These are phyloP conservation scores for Aphelinus atriplicis DNA, from an alignment of 1,140 invertebrate genomes.

Conservation along the genomic window DNA sequence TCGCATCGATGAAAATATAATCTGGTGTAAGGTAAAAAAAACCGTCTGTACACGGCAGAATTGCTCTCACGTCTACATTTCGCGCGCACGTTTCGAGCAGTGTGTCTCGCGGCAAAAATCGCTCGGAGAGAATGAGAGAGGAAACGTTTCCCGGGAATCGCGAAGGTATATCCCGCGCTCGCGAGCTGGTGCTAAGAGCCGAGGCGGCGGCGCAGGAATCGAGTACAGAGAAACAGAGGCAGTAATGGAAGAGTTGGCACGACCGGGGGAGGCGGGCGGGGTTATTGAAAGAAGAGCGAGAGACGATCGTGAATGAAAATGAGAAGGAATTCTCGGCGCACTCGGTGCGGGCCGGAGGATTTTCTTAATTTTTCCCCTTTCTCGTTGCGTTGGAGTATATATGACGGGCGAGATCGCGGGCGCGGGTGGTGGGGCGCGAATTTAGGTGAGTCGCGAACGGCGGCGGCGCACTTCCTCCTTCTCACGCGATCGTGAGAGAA, in stretches of 20 bases:
- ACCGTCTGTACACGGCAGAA: too few species aligned
- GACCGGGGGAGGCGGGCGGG: background rate
- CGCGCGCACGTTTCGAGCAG: too few species aligned
- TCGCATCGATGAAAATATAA: too few species aligned
- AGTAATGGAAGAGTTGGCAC: constrained; percentile 5
- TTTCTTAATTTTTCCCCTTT: constrained; percentile 27
- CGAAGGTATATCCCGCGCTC: constrained; percentile 12
- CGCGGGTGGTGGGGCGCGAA: background rate
- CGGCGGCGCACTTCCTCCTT: background rate
- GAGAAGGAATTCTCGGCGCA: constrained; percentile 19
- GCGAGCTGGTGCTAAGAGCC: background rate
- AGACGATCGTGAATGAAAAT: constrained; percentile 31
- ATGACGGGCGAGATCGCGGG: constrained; percentile 3
- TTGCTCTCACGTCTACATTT: too few species aligned
- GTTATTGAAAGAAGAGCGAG: constrained; percentile 2
- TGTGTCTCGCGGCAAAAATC: too few species aligned
- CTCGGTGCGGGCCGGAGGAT: background rate
- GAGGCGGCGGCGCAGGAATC: background rate
- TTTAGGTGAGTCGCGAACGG: constrained; percentile 1
- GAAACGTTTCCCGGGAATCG: constrained; percentile 14
- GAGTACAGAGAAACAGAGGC: background rate
- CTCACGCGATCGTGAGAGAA: constrained; percentile 22
- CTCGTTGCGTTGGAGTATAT: constrained; percentile 21
- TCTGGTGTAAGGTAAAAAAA: too few species aligned
- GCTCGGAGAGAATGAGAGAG: constrained; percentile 9